Conservation (phyloP, 2,113 vertebrate genomes). For the Pelodiscus sinensis region DNA sequence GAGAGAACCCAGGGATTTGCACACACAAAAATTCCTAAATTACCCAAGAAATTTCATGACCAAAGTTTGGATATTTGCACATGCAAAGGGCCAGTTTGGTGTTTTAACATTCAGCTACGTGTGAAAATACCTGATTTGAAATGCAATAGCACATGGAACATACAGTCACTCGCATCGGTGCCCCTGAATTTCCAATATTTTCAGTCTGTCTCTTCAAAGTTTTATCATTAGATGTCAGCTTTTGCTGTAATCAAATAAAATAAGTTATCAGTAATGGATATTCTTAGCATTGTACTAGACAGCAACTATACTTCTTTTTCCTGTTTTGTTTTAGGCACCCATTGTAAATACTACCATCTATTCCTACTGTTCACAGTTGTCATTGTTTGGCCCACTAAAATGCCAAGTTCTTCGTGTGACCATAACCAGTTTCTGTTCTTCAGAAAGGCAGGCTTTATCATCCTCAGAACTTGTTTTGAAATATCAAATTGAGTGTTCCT, state of each 20-base stretch:
- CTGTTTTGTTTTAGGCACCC: not conserved
- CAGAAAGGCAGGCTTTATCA: not conserved
- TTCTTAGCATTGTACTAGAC: not conserved
- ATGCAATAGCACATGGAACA: not conserved
- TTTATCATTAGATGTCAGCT: not conserved
- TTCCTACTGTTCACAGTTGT: not conserved
- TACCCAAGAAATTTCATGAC: not conserved
- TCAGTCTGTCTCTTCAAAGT: not conserved
- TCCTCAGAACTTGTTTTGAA: not conserved
- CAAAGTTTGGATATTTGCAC: not conserved
- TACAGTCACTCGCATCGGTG: not conserved
- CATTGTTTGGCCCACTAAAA: not conserved
- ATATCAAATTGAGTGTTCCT: not conserved
- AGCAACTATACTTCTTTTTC: not conserved
- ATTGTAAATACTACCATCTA: not conserved
- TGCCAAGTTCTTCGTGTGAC: not conserved
- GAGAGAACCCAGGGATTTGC: not conserved
- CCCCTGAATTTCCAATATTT: not conserved
- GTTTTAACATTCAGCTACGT: not conserved
- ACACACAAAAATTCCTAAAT: not conserved
- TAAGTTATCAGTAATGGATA: not conserved
- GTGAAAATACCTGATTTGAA: not conserved
- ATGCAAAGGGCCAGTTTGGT: not conserved
- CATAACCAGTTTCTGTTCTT: not conserved
- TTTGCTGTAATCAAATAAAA: not conserved